Conservation (phyloP, 1,140 invertebrate species). For the Spodoptera litura region DNA sequence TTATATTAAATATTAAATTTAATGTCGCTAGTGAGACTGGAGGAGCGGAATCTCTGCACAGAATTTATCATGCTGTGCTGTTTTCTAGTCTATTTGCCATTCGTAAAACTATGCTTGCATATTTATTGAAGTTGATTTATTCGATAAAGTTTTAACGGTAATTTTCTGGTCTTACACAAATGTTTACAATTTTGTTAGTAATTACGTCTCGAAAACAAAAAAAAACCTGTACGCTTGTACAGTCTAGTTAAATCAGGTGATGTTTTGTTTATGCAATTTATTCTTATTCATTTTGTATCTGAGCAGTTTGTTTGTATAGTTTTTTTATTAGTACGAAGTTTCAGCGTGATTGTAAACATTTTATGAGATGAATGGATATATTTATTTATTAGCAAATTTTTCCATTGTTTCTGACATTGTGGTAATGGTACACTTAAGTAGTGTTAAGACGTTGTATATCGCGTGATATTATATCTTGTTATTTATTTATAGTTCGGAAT, state of each 20-base stretch:
- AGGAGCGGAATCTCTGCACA: conserved; percentile 29
- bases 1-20: neutral
- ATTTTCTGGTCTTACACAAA: neutral
- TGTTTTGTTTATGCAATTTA: neutral
- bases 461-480: conserved; percentile 44
- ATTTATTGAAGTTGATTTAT: neutral
- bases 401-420: conserved; percentile 17
- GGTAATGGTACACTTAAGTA: conserved; percentile 1
- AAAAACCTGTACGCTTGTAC: neutral
- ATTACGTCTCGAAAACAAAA: conserved; percentile 23
- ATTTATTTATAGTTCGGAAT: conserved; percentile 39
- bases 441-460: conserved; percentile 20
- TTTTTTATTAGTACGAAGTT: neutral
- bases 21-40: neutral
- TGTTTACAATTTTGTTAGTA: conserved; percentile 20
- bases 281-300: neutral
- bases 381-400: neutral
- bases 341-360: neutral
- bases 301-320: conserved; percentile 18
- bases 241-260: conserved; percentile 16
- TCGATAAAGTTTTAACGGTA: neutral
- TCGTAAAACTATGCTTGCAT: conserved; percentile 35
- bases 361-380: neutral
- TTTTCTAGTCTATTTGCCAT: conserved; percentile 40
- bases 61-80: conserved; percentile 17